These are phyloP conservation scores for Denticeps clupeoides DNA, from an alignment of 2,797 vertebrate genomes.

Conservation along the genomic window DNA sequence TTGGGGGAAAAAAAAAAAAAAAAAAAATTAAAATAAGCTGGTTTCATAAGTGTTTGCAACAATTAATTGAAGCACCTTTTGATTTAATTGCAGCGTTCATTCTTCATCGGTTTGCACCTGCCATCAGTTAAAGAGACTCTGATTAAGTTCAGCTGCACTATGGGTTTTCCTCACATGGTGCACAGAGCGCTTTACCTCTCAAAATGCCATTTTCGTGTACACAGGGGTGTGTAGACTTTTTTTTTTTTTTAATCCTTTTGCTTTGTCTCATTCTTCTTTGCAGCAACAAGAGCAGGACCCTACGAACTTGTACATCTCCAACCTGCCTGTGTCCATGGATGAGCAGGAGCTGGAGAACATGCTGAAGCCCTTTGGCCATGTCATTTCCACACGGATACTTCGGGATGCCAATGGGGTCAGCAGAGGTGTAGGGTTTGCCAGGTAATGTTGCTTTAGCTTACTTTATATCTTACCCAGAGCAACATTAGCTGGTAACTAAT, in stretches of 20 bases:
- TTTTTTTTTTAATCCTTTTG: background rate
- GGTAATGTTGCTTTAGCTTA: constrained; percentile 46
- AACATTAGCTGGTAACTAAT: too few relatives aligned
- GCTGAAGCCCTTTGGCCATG: constrained; percentile 95
- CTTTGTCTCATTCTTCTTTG: background rate
- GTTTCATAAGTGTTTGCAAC: too few relatives aligned
- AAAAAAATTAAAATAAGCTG: too few relatives aligned
- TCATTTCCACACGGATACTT: constrained; percentile 95
- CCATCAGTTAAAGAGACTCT: too few relatives aligned
- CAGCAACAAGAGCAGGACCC: constrained; percentile 99
- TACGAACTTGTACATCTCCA: constrained; percentile 97
- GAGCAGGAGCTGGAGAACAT: constrained; percentile 98
- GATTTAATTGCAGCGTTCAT: too few relatives aligned
- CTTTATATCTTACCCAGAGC: too few relatives aligned
- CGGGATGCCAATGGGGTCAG: constrained; percentile 91
- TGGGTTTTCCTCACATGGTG: too few relatives aligned
- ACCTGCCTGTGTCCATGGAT: constrained; percentile 94
- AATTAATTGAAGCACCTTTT: too few relatives aligned
- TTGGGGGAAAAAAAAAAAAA: too few relatives aligned
- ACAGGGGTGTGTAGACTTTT: background rate
- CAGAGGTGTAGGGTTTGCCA: constrained; percentile 94
- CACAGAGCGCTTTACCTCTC: too few relatives aligned
- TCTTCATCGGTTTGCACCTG: too few relatives aligned
- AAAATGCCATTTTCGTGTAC: background rate
- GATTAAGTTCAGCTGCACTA: too few relatives aligned